Base-by-base conservation (phyloP, 2,113 vertebrate genomes). In the Pachyramphus minor region DNA sequence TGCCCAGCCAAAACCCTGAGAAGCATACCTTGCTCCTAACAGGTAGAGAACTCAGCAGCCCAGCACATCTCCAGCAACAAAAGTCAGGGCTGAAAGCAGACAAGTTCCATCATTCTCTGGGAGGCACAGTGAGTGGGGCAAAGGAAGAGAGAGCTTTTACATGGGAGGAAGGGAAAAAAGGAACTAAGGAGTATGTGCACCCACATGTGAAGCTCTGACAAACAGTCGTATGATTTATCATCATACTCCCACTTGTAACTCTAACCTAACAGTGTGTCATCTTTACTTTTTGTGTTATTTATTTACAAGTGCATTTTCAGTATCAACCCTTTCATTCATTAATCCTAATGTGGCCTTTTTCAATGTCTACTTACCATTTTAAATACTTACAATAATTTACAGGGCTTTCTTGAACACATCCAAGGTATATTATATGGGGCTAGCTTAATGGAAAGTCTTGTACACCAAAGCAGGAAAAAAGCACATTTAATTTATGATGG, bases 341-440 rank as follows among this genome's bases (percentile, higher is more conserved):
- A 98, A 98, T 98, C 98, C 98, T 98, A 98, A 98, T 98, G 97
- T 98, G 98, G 98, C 98, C 98, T 98, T 98, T 98, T 97, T 97
- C 98, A 96, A 96, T 88, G 97, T 97, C 98, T 98, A 98, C 97
- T 98, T 98, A 98, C 98, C 98, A 98, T 98, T 98, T 98, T 98
- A 98, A 98, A 98, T 98, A 98, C 98, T 98, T 97, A 95, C 97
- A 95, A 97, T 98, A 98, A 98, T 98, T 98, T 98, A 98, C 97
- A 97, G 93, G 96, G 97, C 98, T 98, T 98, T 98, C 98, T 97
- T 97, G 97, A 98, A 97, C 95, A 97, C 97, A 98, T 98, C 97
- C 96, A 98, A 98, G 98, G 98, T 97, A 98, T 98, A 97, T 98
- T 98, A 98, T 98, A 98, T 98, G 98, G 90, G 95, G 73, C 97